Base-by-base conservation (phyloP, 1,140 invertebrate species). In the Pararge aegeria region DNA sequence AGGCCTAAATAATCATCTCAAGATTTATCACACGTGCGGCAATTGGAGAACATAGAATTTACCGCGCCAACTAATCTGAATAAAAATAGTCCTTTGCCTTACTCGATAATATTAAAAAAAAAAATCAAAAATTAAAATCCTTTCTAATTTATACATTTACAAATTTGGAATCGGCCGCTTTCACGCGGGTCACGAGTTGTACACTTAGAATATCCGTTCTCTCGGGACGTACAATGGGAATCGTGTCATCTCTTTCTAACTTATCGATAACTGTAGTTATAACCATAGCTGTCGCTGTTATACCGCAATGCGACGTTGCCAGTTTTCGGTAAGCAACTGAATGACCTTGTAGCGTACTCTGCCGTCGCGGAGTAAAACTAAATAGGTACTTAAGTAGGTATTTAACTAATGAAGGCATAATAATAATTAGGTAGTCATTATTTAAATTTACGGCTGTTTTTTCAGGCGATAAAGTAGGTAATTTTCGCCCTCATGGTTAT, bases 131-230 rank as follows among this genome's bases (percentile, higher is more conserved):
- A 6, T 20, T 12, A n/a, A 38, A 56, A 20, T 63, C 65, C 65
- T 67, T 64, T 67, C 55, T 67, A 67, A 64, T 67, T 64, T 67
- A 60, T 60, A 64, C 60, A 55, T 34, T 61, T 61, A 67, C 52
- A 78, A 79, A 86, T 86, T 83, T 76, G 73, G 70, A 71, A 72
- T 78, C 68, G 64, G 59, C 64, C 75, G 73, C 83, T 86, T 85
- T 88, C 83, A 79, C 80, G 79, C 71, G 73, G 78, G 80, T 84
- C 82, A 81, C 78, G 77, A 77, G 72, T 75, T 76, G 68, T 71
- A 79, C 75, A 75, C 75, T 73, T 59, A 64, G n/a, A n/a, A 77
- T 75, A 83, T 79, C 82, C 79, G 85, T 83, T 85, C 80, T 76
- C 74, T 74, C 71, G 73, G 80, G 83, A 83, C 82, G 80, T 76